Percentiles rank a stretch among this genome's conserved stretches.
Conservation (phyloP, 2,113 vertebrate genomes). For the Trematomus loennbergii region DNA sequence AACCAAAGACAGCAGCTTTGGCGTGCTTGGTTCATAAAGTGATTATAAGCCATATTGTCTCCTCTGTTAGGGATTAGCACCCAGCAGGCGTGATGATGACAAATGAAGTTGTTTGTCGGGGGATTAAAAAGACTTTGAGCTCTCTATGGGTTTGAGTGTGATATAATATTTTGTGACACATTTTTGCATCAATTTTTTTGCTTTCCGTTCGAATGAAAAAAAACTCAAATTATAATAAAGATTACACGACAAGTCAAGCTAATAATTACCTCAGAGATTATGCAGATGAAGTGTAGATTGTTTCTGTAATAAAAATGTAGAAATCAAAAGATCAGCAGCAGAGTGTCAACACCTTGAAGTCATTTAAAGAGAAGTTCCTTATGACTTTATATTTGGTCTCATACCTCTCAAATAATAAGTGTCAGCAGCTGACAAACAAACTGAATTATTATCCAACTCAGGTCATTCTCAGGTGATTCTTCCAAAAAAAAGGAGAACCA, state of each 20-base stretch:
- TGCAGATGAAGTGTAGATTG: slow-evolving; percentile 80
- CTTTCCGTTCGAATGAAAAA: slow-evolving; percentile 61
- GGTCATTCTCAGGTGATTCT: slow-evolving; percentile 32
- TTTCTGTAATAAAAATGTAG: slow-evolving; percentile 77
- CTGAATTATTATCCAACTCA: not conserved
- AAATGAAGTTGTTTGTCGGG: slow-evolving; percentile 82
- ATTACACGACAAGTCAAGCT: slow-evolving; percentile 82
- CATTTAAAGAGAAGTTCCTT: slow-evolving; percentile 22
- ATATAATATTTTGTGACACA: slow-evolving; percentile 78
- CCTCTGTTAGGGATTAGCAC: slow-evolving; percentile 62
- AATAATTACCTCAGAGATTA: slow-evolving; percentile 85
- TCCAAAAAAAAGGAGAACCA: not conserved
- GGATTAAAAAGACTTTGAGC: slow-evolving; percentile 81
- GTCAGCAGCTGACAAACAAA: not conserved
- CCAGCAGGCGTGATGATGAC: slow-evolving; percentile 64
- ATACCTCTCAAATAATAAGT: not conserved
- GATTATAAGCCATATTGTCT: slow-evolving; percentile 14
- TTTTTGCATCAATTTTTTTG: slow-evolving; percentile 69
- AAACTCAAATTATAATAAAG: slow-evolving; percentile 68
- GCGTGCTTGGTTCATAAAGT: slow-evolving; percentile 17
- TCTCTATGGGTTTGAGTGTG: slow-evolving; percentile 81
- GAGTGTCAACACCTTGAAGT: not conserved
- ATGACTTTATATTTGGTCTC: not conserved
- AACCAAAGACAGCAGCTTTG: not conserved
- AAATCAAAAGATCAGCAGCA: slow-evolving; percentile 74